These are phyloP conservation scores for Crepidodera aurea DNA, from an alignment of 2,888 invertebrate genomes.

Conservation along the genomic window DNA sequence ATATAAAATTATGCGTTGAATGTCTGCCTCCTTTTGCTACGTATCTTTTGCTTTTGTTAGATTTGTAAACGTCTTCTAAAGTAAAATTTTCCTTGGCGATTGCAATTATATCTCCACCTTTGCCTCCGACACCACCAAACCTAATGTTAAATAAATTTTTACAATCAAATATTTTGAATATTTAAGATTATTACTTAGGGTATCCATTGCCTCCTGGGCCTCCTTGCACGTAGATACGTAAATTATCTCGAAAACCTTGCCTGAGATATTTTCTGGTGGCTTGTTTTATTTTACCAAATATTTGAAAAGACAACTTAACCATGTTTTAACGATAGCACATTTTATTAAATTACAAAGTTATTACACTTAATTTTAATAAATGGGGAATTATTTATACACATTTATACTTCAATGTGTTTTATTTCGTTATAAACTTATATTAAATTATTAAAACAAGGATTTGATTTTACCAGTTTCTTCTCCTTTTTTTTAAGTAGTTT, in stretches of 20 bases:
- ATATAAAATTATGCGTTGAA: conserved; percentile 76
- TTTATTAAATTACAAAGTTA: too few species aligned
- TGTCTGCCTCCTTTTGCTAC: conserved; percentile 77
- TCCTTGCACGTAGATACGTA: conserved; percentile 80
- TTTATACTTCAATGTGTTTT: too few species aligned
- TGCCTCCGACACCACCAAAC: conserved; percentile 90
- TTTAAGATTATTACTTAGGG: conserved; percentile 62
- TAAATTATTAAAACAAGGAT: too few species aligned
- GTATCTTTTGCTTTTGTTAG: conserved; percentile 68
- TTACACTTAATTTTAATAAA: too few species aligned
- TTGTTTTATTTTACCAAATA: conserved; percentile 62
- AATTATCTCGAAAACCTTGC: conserved; percentile 77
- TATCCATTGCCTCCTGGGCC: conserved; percentile 83
- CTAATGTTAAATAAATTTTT: conserved; percentile 61
- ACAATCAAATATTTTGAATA: not conserved
- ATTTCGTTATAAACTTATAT: too few species aligned
- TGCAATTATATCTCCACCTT: conserved; percentile 86
- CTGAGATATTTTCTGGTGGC: conserved; percentile 64
- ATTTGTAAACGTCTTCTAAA: conserved; percentile 64
- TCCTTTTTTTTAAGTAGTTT: too few species aligned
- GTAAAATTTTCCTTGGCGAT: conserved; percentile 70
- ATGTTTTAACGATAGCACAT: conserved; percentile 31
- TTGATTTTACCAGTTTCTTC: too few species aligned
- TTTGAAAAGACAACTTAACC: conserved; percentile 43
- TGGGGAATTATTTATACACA: too few species aligned